These are phyloP conservation scores for Rafetus swinhoei DNA, from an alignment of 2,113 vertebrate genomes.

Conservation along the genomic window DNA sequence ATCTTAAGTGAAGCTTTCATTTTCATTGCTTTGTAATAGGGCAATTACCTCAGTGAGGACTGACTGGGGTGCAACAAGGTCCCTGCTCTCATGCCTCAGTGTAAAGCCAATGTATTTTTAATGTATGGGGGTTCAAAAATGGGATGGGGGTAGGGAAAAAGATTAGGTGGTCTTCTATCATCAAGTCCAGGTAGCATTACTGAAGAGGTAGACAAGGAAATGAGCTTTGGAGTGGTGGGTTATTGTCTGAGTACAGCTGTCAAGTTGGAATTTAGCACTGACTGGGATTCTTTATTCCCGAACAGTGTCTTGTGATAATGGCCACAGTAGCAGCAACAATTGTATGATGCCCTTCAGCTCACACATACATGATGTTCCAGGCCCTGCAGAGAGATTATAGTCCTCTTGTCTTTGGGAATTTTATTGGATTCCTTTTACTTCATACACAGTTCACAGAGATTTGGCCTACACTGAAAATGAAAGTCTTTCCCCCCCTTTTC, in stretches of 20 bases:
- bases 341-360: not conserved
- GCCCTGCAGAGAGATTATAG: not conserved
- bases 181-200: not conserved
- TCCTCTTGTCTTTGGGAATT: not conserved
- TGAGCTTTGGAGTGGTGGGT: not conserved
- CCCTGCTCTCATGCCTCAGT: not conserved
- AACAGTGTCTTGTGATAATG: not conserved
- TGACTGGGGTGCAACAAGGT: not conserved
- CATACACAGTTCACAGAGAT: not conserved
- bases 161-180: not conserved
- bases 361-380: not conserved
- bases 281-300: not conserved
- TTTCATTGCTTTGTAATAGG: not conserved
- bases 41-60: not conserved
- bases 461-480: slow-evolving; percentile 3
- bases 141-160: not conserved
- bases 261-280: not conserved
- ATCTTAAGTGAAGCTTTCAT: not conserved
- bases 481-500: not conserved
- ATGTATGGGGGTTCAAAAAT: not conserved
- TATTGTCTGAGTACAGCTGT: not conserved
- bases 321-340: not conserved
- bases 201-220: not conserved
- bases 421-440: slow-evolving; percentile 10
- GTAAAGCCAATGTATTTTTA: not conserved